Evolutionary conservation across 2,888 invertebrate genomes (phyloP).

Genomic region (Synanthedon andrenaeformis): DNA sequence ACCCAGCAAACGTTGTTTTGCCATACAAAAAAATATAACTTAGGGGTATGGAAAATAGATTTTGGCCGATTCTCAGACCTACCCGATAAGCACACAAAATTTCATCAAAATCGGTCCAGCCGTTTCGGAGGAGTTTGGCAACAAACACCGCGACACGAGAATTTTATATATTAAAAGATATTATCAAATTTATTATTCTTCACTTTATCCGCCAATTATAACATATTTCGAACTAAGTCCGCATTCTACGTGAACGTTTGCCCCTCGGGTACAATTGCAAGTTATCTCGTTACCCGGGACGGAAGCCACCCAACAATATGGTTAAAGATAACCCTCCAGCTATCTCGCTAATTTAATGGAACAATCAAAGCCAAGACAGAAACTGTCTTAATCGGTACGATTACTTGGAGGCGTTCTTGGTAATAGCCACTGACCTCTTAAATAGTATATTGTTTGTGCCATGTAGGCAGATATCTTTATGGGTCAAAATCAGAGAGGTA

Average conservation of each 20-base stretch:
- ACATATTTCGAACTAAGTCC: neutral
- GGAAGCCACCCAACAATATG: constrained; percentile 1
- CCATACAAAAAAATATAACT: no score
- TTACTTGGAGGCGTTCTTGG: constrained; percentile 6
- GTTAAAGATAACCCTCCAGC: constrained; percentile 2
- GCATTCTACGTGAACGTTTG: neutral
- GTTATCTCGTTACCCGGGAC: constrained; percentile 4
- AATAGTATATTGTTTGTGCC: neutral
- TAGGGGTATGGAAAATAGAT: no score
- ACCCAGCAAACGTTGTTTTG: no score
- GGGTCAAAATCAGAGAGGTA: no score
- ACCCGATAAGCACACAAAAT: no score
- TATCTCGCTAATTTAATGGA: constrained; percentile 2
- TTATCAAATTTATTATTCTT: no score
- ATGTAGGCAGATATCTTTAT: neutral
- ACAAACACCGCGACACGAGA: no score
- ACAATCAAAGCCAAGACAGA: neutral
- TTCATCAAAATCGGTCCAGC: no score
- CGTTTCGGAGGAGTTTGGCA: no score
- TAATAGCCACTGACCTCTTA: constrained; percentile 4
- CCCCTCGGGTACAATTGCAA: neutral
- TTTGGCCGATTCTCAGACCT: no score
- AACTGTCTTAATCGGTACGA: constrained; percentile 5
- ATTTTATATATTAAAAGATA: no score
- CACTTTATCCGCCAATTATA: no score